Evolutionary conservation across 2,888 invertebrate species (phyloP), one percentile per base, ranked within the genome.

Genomic region (Morpho helenor): DNA sequence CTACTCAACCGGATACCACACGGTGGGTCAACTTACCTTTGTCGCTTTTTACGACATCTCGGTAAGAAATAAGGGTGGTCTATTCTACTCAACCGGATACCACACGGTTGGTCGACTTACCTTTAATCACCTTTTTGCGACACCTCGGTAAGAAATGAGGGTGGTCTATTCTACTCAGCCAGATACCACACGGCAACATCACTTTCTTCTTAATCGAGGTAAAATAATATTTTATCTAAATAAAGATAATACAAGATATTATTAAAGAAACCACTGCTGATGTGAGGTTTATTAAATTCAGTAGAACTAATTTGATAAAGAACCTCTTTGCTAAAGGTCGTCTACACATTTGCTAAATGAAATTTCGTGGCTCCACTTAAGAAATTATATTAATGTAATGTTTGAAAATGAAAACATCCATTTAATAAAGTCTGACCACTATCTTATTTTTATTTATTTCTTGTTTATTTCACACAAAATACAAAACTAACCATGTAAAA

Each of bases 281-380:
- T 68, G 69, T 67, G 52, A 49, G 60, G 54, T 50, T 62, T 62
- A 67, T 64, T 62, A 63, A 63, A 67, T 66, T 66, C 61, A 64
- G 63, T 59, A 60, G 48, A 60, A 59, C 53, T 68, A 68, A 68
- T 69, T 68, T 61, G 66, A 65, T 64, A 60, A 66, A 64, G 64
- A 66, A 60, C 55, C 57, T 53, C 61, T 53, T 56, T 10, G 44
- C 60, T 45, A 55, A 56, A 62, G 65, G 64, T 53, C 56, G 61
- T 54, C 50, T 50, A 57, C 60, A 65, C 67, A 68, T 67, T 68
- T 65, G 56, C 56, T 51, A 66, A 66, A 68, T 68, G 62, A 65
- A 63, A 67, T 68, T 68, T 64, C 48, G 59, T 57, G 51, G 61
- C 58, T 59, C 48, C 40, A 59, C 49, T 57, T 51, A 54, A 48